phyloP scores from a whole-genome alignment of 2,113 vertebrate genomes.

The Rhabdomys dilectus region DNA sequence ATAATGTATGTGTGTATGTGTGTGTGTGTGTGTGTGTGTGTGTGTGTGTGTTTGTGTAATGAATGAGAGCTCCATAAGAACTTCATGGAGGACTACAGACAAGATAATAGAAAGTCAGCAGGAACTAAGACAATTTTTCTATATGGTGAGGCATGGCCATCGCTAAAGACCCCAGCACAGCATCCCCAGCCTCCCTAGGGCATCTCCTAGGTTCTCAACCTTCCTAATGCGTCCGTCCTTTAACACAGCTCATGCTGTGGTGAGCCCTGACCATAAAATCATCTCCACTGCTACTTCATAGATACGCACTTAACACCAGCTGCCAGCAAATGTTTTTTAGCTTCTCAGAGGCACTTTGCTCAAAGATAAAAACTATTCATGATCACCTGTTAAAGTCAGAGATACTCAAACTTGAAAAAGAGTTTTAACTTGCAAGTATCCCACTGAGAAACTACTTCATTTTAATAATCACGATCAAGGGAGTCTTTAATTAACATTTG shows the following conservation, averaged over 20 bases:
- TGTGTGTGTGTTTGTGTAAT: not conserved
- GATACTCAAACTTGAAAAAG: constrained; percentile 1
- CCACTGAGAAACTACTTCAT: constrained; percentile 9
- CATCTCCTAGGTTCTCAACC: not conserved
- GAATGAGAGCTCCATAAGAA: not conserved
- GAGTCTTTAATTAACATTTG: constrained; percentile 29
- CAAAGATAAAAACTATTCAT: not conserved
- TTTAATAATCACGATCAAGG: constrained; percentile 50
- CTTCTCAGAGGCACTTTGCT: not conserved
- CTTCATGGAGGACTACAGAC: not conserved
- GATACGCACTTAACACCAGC: no score
- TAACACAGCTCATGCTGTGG: not conserved
- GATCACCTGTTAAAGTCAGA: not conserved
- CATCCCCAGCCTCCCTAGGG: not conserved
- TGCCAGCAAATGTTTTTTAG: not conserved
- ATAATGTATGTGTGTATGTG: not conserved
- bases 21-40: no score
- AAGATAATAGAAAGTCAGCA: not conserved
- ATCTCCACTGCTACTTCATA: not conserved
- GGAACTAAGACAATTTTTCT: not conserved
- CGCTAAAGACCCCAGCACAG: not conserved
- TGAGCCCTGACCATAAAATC: not conserved
- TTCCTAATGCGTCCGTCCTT: not conserved
- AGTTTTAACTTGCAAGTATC: not conserved
- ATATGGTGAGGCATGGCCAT: not conserved